Base-by-base conservation (phyloP, 2,797 vertebrate species). In the Diplodus sargus region DNA sequence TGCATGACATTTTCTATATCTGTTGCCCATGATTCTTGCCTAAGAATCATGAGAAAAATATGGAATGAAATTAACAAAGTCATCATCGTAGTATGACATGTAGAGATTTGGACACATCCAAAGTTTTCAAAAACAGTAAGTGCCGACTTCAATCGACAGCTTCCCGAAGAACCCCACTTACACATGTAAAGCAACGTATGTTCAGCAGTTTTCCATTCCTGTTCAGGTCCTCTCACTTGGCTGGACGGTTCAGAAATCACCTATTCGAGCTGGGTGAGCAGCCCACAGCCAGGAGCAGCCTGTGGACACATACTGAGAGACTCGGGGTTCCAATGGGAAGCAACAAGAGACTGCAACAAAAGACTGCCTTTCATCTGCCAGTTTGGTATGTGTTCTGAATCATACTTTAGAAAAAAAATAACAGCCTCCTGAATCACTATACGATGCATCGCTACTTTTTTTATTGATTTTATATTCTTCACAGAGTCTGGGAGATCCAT, bases 341-440 rank as follows among this genome's bases (percentile, higher is more conserved):
- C 93, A 56, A 94, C 93, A 11, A 89, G 76, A 53, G 93, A 96
- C 57, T 98, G 97, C 85, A 89, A 80, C 14, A 93, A 93, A 87
- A 89, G 91, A 54, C 91, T 94, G 0, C 51, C 79, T 84, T 98
- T 97, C 60, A 89, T 97, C 89, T 98, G 97, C 1, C 89, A 98
- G 90, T 97, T 96, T 87, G 96, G 97, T 97, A 90, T 89, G 95
- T 82, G n/a, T 58, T 61, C 47, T 28, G 17, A 53, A 18, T 4
- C 4, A 16, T 1, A 47, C 25, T n/a, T 3, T 18, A 2, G 28
- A 16, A 9, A 23, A 43, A 39, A 63, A 23, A 42, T 30, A 48
- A 13, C 6, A 6, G 0, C n/a, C n/a, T 1, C 28, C 17, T 16
- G 15, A 74, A 58, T 47, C 8, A 12, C 11, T n/a, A 11, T 47